Evolutionary conservation across 2,797 vertebrate species (phyloP).

Genomic region (Lateolabrax maculatus): DNA sequence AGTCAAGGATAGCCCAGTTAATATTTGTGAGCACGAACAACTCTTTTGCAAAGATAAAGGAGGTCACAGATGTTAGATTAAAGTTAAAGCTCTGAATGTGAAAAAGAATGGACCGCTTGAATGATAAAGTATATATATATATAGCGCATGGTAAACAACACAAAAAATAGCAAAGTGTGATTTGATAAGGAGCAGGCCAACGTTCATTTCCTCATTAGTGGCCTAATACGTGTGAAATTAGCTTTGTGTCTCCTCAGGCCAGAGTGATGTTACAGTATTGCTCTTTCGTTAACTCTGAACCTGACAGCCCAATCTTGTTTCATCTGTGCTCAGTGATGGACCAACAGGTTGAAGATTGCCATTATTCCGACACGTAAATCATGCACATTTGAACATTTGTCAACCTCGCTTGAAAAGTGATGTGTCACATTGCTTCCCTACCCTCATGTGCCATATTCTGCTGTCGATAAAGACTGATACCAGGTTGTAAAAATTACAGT

Average conservation of each 20-base stretch:
- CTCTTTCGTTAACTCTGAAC: constrained; percentile 26
- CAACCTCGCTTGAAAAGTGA: not conserved
- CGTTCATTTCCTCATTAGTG: constrained; percentile 34
- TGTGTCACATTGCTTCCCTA: not conserved
- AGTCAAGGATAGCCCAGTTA: constrained; percentile 2
- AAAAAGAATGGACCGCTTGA: constrained; percentile 2
- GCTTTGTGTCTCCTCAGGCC: constrained; percentile 33
- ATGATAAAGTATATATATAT: not conserved
- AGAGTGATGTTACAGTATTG: constrained; percentile 13
- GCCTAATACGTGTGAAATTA: constrained; percentile 44
- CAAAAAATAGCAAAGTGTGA: constrained; percentile 29
- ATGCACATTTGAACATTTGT: not conserved
- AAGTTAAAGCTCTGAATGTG: constrained; percentile 9
- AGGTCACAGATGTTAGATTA: constrained; percentile 13
- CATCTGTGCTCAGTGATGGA: constrained; percentile 15
- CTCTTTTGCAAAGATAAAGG: constrained; percentile 1
- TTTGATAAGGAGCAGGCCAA: constrained; percentile 31
- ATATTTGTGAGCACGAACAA: constrained; percentile 13
- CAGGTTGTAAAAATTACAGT: not conserved
- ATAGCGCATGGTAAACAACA: not conserved
- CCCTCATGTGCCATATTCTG: not conserved
- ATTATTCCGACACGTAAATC: constrained; percentile 12
- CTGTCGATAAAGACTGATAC: not conserved
- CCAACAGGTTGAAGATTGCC: constrained; percentile 3
- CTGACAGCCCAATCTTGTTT: constrained; percentile 14